These are phyloP conservation scores for Nudaria mundana DNA, from an alignment of 2,888 invertebrate genomes.

Conservation along the genomic window DNA sequence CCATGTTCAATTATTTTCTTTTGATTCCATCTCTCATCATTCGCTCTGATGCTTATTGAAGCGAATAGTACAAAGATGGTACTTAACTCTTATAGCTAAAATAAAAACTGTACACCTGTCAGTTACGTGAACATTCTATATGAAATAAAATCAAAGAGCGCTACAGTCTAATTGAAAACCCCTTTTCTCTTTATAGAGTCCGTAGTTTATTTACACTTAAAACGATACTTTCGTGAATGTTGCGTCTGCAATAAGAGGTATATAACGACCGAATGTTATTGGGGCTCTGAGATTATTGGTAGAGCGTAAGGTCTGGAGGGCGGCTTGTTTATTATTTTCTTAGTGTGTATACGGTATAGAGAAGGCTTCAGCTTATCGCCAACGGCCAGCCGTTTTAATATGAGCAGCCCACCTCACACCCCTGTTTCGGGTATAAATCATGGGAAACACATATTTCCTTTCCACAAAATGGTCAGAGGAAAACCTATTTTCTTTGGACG, in stretches of 20 bases:
- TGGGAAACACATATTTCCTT: conserved; percentile 76
- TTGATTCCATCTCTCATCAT: too few species aligned
- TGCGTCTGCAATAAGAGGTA: conserved; percentile 37
- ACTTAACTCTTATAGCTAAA: too few species aligned
- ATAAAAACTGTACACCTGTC: too few species aligned
- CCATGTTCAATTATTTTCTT: too few species aligned
- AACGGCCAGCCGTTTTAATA: conserved; percentile 65
- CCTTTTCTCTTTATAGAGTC: conserved; percentile 39
- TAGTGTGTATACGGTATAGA: conserved; percentile 54
- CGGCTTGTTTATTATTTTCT: conserved; percentile 76
- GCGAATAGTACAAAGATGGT: too few species aligned
- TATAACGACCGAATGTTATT: conserved; percentile 44
- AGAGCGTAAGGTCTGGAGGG: conserved; percentile 58
- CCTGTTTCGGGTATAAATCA: conserved; percentile 75
- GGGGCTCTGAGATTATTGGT: conserved; percentile 56
- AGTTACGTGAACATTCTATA: too few species aligned
- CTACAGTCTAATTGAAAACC: conserved; percentile 44
- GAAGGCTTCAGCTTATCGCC: conserved; percentile 75
- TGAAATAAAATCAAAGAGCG: conserved; percentile 33
- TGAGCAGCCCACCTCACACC: conserved; percentile 60
- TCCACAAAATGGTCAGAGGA: conserved; percentile 65
- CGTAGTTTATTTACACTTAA: conserved; percentile 45
- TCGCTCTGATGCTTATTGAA: too few species aligned
- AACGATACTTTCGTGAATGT: conserved; percentile 44
- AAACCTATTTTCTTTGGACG: conserved; percentile 64